These are phyloP conservation scores for Tragelaphus imberbis DNA, from an alignment of 2,113 vertebrate genomes.

Conservation along the genomic window DNA sequence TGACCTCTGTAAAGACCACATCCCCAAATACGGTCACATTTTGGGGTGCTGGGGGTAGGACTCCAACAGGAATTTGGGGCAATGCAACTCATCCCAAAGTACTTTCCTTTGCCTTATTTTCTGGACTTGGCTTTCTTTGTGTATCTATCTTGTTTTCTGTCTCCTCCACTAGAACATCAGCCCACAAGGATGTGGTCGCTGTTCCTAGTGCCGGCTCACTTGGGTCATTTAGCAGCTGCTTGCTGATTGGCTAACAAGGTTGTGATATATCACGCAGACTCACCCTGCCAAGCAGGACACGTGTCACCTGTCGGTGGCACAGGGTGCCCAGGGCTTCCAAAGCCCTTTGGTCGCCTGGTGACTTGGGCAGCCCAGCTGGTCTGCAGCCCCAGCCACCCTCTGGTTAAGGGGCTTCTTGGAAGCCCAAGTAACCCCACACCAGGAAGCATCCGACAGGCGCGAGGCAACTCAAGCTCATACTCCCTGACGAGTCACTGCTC, in stretches of 20 bases:
- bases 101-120: not conserved
- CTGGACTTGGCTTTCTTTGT: rapidly evolving
- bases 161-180: rapidly evolving
- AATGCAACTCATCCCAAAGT: rapidly evolving
- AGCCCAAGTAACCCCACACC: not conserved
- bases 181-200: rapidly evolving
- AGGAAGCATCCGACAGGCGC: not conserved
- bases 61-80: not conserved
- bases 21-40: not conserved
- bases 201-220: rapidly evolving
- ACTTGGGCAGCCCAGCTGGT: not conserved
- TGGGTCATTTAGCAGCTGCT: rapidly evolving
- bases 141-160: not conserved
- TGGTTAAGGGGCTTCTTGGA: not conserved
- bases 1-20: not conserved
- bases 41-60: not conserved
- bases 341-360: rapidly evolving
- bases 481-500: slow-evolving; percentile 19
- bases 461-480: slow-evolving; percentile 14
- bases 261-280: rapidly evolving
- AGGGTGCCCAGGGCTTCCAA: not conserved
- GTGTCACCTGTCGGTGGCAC: rapidly evolving
- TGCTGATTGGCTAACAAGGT: rapidly evolving
- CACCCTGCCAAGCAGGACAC: not conserved
- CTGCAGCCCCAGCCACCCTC: not conserved